phyloP scores from a whole-genome alignment of 2,888 invertebrate genomes.

The Limnephilus rhombicus region DNA sequence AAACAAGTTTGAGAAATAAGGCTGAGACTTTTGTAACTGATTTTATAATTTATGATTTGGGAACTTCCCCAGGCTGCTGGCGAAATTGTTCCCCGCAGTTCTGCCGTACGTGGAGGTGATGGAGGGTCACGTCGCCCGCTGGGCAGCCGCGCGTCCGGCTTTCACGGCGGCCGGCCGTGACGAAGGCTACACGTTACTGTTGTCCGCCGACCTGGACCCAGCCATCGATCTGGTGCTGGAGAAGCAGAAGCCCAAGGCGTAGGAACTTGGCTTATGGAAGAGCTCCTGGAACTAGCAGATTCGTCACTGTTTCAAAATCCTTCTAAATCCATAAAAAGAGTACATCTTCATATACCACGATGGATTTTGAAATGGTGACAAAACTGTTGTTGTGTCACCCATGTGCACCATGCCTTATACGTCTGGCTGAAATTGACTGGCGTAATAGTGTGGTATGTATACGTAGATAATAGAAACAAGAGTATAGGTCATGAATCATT shows the following conservation, averaged over 20 bases:
- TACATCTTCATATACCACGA: no score
- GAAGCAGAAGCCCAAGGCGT: neutral
- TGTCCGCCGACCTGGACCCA: constrained; percentile 54
- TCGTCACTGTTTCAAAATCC: no score
- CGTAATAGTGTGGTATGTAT: no score
- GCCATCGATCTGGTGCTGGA: constrained; percentile 55
- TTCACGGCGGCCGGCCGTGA: constrained; percentile 66
- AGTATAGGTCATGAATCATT: no score
- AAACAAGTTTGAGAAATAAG: no score
- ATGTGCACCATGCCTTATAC: no score
- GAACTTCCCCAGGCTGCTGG: constrained; percentile 74
- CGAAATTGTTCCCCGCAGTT: constrained; percentile 76
- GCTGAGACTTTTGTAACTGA: no score
- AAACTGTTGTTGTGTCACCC: no score
- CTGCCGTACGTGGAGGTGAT: constrained; percentile 74
- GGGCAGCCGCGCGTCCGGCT: constrained; percentile 77
- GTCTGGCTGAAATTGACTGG: no score
- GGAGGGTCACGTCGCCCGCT: constrained; percentile 78
- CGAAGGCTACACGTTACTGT: constrained; percentile 57
- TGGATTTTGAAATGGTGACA: no score
- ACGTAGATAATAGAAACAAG: no score
- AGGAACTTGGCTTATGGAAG: neutral
- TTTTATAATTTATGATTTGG: neutral
- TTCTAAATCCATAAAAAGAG: no score
- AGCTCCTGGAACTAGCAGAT: neutral